Evolutionary conservation across 2,888 invertebrate species (phyloP), one percentile per base, ranked within the genome.

Genomic region (Pammene fasciana): DNA sequence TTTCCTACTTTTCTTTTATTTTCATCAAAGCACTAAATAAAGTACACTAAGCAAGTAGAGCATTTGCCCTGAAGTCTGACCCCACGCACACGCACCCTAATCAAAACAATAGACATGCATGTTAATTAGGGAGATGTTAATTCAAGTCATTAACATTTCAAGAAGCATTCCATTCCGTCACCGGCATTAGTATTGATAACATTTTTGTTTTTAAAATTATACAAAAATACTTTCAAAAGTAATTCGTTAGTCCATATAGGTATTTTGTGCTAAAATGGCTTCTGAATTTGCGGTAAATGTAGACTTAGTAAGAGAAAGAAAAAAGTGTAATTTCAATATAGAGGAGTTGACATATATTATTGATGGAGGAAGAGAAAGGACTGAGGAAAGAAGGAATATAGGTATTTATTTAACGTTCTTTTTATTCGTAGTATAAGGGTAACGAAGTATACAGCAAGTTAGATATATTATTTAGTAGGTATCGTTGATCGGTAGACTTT

Each of bases 331-430:
- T 61, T 97, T 97, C 82, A 89, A 96, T 83, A 87, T 95, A 0
- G 80, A 90, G 72, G 97, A 97, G 88, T 89, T 98, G 73, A 97
- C 97, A 0, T 85, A 95, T 77, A 94, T 97, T 74, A 87, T 97
- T 73, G 96, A 97, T 82, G 97, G 97, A 0, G 95, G 96, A 0
- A 86, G 92, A 71, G 91, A 95, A 60, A 96, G 95, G 83, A 97
- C 97, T 5, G 79, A 86, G 67, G 94, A 94, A 75, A 94, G 97
- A 76, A 95, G 83, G 70, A 81, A 84, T 75, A 83, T 90, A 62
- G 91, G 93, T 92, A 52, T 1, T 16, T 57, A 50, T n/a, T 0
- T 52, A 34, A n/a, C n/a, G 7, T 57, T 0, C 1, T 55, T 38
- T 34, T 4, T 10, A 18, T 11, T 5, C 26, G 26, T 26, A 10